Evolutionary conservation across 2,797 vertebrate species (phyloP), one percentile per base, ranked within the genome.

Genomic region (Acestrorhynchus altus): DNA sequence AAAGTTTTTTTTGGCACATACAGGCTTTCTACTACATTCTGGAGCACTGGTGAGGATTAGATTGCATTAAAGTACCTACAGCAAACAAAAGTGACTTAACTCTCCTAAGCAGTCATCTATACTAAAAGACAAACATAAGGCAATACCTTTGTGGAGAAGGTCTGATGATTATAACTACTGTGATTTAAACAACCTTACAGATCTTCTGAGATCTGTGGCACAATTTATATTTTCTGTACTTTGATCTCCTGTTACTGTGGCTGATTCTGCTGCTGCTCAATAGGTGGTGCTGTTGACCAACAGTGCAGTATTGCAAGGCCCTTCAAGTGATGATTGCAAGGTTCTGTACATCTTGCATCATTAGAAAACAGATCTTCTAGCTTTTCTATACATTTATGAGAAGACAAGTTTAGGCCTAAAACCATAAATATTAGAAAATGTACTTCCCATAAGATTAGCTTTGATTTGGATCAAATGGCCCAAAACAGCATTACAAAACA

Each of bases 201-300:
- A 2, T 35, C 31, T 35, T 35, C 31, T 35, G 31, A 35, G 6
- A 35, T 35, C 31, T 35, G 2, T 35, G 31, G 4, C 16, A 49
- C 4, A 18, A 15, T 16, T 47, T 7, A 52, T 52, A n/a, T 20
- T 52, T 4, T 1, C 8, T 9, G n/a, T 49, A 52, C 1, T 24
- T 39, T 35, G 22, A 31, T 35, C 44, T 54, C 60, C 4, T 35
- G n/a, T n/a, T n/a, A n/a, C 24, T 9, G 4, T 42, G 49, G n/a
- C 46, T 59, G 20, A 72, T 31, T 60, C 8, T 28, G 51, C 4
- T 52, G 6, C 20, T 22, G 31, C 15, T 51, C 70, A 51, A 26
- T 42, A 73, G 77, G 44, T 73, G 77, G 77, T 59, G 61, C 61
- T 68, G 61, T 79, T 67, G 63, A 49, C 9, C 54, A 72, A 65